Evolutionary conservation across 2,113 vertebrate species (phyloP).

Genomic region (Echinops telfairi): DNA sequence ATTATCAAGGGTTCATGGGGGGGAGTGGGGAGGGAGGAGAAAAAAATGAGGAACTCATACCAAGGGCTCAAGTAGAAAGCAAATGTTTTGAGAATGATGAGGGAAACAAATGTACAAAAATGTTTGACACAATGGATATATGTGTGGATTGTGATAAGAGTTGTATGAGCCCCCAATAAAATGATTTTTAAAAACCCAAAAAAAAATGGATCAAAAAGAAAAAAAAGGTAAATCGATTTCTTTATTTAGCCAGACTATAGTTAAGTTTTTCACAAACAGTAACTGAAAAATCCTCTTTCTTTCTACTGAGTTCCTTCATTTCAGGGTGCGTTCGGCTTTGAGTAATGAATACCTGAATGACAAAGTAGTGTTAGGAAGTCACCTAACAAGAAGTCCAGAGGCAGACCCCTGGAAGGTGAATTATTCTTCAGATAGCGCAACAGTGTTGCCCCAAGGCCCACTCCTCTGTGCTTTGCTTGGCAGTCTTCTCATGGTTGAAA

Average conservation of each 20-base stretch:
- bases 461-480: slow-evolving; percentile 54
- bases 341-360: slow-evolving; percentile 12
- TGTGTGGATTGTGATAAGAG: no score
- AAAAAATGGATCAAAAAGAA: no score
- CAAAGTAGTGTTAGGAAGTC: not conserved
- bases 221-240: not conserved
- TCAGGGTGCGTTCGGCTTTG: slow-evolving; percentile 38
- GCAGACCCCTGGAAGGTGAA: not conserved
- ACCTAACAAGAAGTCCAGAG: not conserved
- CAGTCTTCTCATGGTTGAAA: slow-evolving; percentile 29
- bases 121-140: no score
- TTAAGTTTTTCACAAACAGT: not conserved
- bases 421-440: slow-evolving; percentile 40
- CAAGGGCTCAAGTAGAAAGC: no score
- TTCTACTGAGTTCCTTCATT: not conserved
- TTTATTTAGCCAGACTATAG: not conserved
- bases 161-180: no score
- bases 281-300: not conserved
- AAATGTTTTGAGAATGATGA: no score
- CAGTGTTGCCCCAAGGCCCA: not conserved
- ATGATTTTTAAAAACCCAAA: not conserved
- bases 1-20: no score
- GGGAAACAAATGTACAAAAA: no score
- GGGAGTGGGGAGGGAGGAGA: no score
- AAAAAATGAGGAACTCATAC: no score